A percentile compares a stretch with the other conserved stretches of the same genome.
Conservation (phyloP, 2,113 vertebrate species). For the Gnathonemus longibarbis region DNA sequence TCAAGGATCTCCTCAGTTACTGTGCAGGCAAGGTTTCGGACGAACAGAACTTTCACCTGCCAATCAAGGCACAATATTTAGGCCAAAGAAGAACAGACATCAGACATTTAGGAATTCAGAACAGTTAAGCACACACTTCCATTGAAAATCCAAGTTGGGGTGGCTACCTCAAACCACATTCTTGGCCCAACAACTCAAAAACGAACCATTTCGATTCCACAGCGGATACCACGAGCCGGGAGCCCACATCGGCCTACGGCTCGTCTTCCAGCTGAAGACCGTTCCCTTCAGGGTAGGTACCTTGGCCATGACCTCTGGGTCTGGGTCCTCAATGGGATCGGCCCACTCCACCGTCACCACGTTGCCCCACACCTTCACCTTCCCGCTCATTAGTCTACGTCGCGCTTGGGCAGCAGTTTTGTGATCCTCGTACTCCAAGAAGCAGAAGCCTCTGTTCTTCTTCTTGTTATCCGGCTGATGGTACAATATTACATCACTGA, state of each 20-base stretch:
- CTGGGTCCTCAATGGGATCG: conserved; percentile 96
- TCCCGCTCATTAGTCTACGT: conserved; percentile 95
- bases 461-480: conserved; percentile 98
- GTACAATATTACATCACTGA: conserved; percentile 98
- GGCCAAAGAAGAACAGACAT: neutral
- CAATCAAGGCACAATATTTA: conserved; percentile 5
- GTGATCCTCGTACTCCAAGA: conserved; percentile 98
- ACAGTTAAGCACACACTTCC: neutral
- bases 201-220: neutral
- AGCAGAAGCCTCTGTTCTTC: conserved; percentile 97
- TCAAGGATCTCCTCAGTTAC: conserved; percentile 97
- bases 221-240: neutral
- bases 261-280: neutral
- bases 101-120: neutral
- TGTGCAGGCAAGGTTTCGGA: conserved; percentile 91
- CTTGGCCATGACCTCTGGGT: conserved; percentile 99
- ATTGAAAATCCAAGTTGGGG: neutral
- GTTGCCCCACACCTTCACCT: conserved; percentile 98
- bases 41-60: conserved; percentile 96
- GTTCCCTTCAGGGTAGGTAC: conserved; percentile 52
- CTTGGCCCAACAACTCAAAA: neutral
- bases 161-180: neutral
- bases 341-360: conserved; percentile 99
- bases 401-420: conserved; percentile 97
- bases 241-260: neutral